Evolutionary conservation across 2,888 invertebrate genomes (phyloP).

Genomic region (Imbricaverruca yamaguchii): DNA sequence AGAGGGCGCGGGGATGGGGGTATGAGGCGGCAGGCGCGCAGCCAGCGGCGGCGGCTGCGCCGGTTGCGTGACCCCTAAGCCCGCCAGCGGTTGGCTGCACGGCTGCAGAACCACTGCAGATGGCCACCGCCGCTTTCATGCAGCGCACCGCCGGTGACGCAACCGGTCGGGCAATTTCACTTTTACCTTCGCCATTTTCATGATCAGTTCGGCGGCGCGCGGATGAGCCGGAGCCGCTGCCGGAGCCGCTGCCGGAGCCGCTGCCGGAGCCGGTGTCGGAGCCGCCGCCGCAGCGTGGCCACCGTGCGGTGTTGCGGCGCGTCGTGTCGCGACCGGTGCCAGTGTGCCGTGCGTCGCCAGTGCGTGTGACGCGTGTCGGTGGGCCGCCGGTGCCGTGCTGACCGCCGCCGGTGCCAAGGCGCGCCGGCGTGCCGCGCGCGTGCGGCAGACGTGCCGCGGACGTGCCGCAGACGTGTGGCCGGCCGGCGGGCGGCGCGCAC

Average conservation of each 20-base stretch:
- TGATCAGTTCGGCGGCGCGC: neutral
- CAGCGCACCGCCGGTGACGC: neutral
- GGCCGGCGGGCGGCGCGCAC: neutral
- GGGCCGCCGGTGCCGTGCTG: neutral
- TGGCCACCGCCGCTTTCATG: slow-evolving; percentile 4
- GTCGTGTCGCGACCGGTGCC: too few species aligned
- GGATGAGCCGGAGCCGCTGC: neutral
- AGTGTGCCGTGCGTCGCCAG: too few species aligned
- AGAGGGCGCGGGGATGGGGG: neutral
- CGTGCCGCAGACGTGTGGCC: neutral
- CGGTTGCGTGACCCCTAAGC: slow-evolving; percentile 17
- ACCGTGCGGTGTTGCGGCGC: too few species aligned
- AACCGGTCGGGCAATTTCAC: slow-evolving; percentile 1
- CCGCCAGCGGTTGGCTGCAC: neutral
- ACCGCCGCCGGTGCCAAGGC: neutral
- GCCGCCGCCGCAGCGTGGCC: neutral
- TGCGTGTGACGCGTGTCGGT: too few species aligned
- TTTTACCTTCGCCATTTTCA: slow-evolving; percentile 21
- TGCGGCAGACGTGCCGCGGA: neutral
- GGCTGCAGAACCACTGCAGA: neutral
- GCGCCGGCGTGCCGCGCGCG: neutral
- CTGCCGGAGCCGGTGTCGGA: neutral
- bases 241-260: neutral
- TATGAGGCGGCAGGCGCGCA: neutral
- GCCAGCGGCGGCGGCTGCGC: neutral